These are phyloP conservation scores for Autographa gamma DNA, from an alignment of 2,888 invertebrate genomes.

Conservation along the genomic window DNA sequence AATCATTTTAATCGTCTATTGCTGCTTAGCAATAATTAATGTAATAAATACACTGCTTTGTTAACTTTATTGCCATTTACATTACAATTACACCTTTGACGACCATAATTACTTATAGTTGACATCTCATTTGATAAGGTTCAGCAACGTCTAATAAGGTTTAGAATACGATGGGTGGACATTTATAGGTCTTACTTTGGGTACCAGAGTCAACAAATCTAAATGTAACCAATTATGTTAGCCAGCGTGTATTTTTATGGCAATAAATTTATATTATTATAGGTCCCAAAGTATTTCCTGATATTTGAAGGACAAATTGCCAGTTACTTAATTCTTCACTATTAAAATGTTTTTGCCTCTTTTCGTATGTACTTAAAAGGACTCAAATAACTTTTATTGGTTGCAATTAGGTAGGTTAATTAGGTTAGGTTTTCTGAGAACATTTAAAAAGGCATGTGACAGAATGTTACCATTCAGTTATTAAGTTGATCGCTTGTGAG, in stretches of 20 bases:
- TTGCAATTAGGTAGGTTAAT: too few relatives aligned
- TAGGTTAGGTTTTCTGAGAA: constrained; percentile 20
- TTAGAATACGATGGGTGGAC: neutral
- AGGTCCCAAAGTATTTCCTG: too few relatives aligned
- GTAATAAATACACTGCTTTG: neutral
- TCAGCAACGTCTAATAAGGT: neutral
- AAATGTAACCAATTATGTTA: too few relatives aligned
- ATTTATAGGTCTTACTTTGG: too few relatives aligned
- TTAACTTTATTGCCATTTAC: neutral
- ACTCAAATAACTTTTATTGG: neutral
- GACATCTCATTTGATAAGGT: neutral
- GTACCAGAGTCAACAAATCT: too few relatives aligned
- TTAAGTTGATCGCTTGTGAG: constrained; percentile 37
- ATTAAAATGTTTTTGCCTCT: too few relatives aligned
- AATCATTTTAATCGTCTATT: neutral
- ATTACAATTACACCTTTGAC: neutral
- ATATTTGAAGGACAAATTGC: too few relatives aligned
- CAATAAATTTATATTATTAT: too few relatives aligned
- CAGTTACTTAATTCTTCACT: too few relatives aligned
- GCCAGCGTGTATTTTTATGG: too few relatives aligned
- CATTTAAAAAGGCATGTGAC: constrained; percentile 31
- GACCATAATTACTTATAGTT: neutral
- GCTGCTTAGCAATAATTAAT: neutral
- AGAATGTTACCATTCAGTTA: constrained; percentile 46
- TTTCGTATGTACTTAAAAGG: too few relatives aligned